Base-by-base conservation (phyloP, 2,797 vertebrate species). In the Pangasius sanitwongsei region DNA sequence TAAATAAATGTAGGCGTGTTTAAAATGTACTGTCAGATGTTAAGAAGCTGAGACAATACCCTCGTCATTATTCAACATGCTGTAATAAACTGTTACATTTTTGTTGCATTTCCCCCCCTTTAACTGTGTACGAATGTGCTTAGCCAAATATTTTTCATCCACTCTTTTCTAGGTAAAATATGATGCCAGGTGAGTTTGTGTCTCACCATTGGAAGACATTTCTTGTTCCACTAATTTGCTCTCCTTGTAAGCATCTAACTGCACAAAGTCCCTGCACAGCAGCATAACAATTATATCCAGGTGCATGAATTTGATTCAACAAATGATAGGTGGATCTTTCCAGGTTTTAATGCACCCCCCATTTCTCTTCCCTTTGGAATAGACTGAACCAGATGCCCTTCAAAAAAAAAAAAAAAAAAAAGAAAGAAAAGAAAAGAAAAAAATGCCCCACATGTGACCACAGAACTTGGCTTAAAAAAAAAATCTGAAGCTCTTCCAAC, bases 271-370 rank as follows among this genome's bases (percentile, higher is more conserved):
- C 97, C 98, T 96, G 96, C 97, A 98, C 98, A 99, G 97, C 97
- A 88, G 97, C 96, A 93, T 94, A 94, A 97, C 97, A 97, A 98
- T 99, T 98, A 98, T 94, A 97, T 97, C 97, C 98, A 99, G 97
- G 97, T 98, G 98, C 98, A 99, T 97, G 96, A 96, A 97, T 97
- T 98, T 97, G 97, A 99, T 98, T 98, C 97, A 96, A 98, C 97
- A 97, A 98, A 99, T 97, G 98, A 97, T 97, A 97, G 97, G 97
- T 97, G 96, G 96, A 97, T 98, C 95, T 93, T 97, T 97, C 96
- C 96, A 96, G 95, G 95, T 95, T 92, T 95, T 92, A 31, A 86
- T 83, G 59, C 70, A 48, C 63, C 80, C 75, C 81, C 91, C 1
- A 53, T 50, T 90, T 93, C 91, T 90, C 93, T 95, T 96, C 95